Evolutionary conservation across 2,797 vertebrate species (phyloP), one percentile per base, ranked within the genome.

Genomic region (Iguana delicatissima): DNA sequence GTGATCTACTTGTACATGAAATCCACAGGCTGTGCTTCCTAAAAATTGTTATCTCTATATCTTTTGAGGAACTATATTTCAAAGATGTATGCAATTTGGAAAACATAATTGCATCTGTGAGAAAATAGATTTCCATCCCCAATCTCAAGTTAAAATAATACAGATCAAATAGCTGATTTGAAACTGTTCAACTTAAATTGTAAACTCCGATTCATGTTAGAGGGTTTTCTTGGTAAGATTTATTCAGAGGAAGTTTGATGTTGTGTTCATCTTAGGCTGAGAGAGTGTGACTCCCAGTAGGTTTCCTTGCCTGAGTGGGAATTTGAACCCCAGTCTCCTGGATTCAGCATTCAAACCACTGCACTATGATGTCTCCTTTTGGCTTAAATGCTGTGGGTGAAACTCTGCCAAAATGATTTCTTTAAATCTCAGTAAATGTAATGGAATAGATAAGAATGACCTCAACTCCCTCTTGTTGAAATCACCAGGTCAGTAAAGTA

Each of bases 1-100:
- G 89, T 97, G 96, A 97, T 97, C 96, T 96, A 88, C 91, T 96
- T 93, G 85, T 96, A 94, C 92, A 96, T 95, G 96, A 96, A 97
- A 97, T 96, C 95, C 84, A 16, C 95, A 96, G 93, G 90, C 94
- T 90, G 80, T 96, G 94, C 90, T 79, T 89, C 88, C 91, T 95
- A 95, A 92, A 94, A 93, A 92, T 94, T 72, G 92, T 88, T 93
- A 92, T 80, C 93, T 92, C 87, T 91, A 89, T 92, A 73, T 93
- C 91, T 84, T 29, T 74, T 72, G 89, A 81, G 82, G 93, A 92
- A 93, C 93, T 89, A 92, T 69, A 91, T 93, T 95, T 89, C 90
- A 91, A 93, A 89, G 18, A 84, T 69, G 83, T 94, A 84, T 86
- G 81, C 77, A 81, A 90, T 92, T 59, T 83, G 42, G 59, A 69